Evolutionary conservation across 1,140 invertebrate genomes (phyloP).

Genomic region (Sarcophaga bullata): DNA sequence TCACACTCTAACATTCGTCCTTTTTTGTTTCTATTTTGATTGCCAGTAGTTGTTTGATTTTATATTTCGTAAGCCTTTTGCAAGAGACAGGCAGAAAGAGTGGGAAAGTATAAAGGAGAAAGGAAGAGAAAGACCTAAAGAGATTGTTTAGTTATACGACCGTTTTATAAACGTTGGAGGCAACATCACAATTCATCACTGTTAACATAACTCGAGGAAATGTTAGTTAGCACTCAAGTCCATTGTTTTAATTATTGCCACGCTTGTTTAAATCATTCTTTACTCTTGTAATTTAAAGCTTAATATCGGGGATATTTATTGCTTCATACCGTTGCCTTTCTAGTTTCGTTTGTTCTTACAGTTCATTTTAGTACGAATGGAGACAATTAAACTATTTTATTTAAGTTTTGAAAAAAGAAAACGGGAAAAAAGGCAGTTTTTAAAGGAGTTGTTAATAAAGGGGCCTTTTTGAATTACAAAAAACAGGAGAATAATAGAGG

Average conservation of each 20-base stretch:
- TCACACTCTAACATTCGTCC: background rate
- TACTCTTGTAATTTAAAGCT: background rate
- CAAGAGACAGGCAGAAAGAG: background rate
- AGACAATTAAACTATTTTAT: background rate
- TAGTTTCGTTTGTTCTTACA: background rate
- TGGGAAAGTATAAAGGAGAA: background rate
- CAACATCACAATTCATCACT: slow-evolving; percentile 36
- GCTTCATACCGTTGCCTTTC: too few relatives aligned
- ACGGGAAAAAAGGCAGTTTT: too few relatives aligned
- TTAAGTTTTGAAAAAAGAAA: too few relatives aligned
- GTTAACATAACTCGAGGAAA: slow-evolving; percentile 37
- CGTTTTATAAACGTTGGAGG: background rate
- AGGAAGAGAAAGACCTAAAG: too few relatives aligned
- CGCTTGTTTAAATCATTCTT: slow-evolving; percentile 37
- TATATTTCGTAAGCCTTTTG: background rate
- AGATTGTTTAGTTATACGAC: too few relatives aligned
- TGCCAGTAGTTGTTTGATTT: background rate
- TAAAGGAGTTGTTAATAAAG: too few relatives aligned
- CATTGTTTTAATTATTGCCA: slow-evolving; percentile 28
- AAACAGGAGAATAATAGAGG: too few relatives aligned
- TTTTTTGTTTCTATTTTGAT: background rate
- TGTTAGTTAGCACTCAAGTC: slow-evolving; percentile 33
- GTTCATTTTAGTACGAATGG: background rate
- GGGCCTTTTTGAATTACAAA: too few relatives aligned
- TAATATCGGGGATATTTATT: background rate